phyloP scores from a whole-genome alignment of 2,113 vertebrate genomes.

The Columba livia region DNA sequence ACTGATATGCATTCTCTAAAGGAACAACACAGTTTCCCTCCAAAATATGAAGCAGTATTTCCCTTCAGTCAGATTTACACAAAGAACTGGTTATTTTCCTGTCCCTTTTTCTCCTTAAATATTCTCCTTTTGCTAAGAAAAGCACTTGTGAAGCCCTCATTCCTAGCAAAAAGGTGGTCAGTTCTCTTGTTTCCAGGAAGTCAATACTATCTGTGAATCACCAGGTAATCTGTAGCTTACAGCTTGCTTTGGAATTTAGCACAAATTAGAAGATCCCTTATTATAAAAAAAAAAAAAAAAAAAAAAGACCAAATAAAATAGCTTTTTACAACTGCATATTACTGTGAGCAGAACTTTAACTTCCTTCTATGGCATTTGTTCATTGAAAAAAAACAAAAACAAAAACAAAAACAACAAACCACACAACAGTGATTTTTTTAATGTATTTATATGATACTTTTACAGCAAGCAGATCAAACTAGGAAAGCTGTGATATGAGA shows the following conservation, averaged over 20 bases:
- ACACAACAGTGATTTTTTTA: neutral
- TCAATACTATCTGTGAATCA: neutral
- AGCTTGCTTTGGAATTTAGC: neutral
- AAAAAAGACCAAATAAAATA: neutral
- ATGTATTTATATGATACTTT: slow-evolving; percentile 22
- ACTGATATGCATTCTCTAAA: neutral
- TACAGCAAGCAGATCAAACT: slow-evolving; percentile 35
- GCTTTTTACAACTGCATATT: neutral
- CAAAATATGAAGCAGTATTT: neutral
- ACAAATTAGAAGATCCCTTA: neutral
- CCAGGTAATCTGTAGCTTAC: neutral
- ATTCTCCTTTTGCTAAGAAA: neutral
- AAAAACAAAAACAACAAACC: too few relatives aligned
- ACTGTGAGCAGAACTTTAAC: neutral
- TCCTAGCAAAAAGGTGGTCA: neutral
- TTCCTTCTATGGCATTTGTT: neutral
- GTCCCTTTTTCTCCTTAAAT: neutral
- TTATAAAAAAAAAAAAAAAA: neutral
- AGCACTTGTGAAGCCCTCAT: neutral
- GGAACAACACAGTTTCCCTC: neutral
- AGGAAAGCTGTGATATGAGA: neutral
- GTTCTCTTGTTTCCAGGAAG: neutral
- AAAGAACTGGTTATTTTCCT: neutral
- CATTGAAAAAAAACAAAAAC: neutral
- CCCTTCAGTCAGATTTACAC: neutral